phyloP scores from a whole-genome alignment of 2,888 invertebrate species.

The Brachypalpus laphriformis region DNA sequence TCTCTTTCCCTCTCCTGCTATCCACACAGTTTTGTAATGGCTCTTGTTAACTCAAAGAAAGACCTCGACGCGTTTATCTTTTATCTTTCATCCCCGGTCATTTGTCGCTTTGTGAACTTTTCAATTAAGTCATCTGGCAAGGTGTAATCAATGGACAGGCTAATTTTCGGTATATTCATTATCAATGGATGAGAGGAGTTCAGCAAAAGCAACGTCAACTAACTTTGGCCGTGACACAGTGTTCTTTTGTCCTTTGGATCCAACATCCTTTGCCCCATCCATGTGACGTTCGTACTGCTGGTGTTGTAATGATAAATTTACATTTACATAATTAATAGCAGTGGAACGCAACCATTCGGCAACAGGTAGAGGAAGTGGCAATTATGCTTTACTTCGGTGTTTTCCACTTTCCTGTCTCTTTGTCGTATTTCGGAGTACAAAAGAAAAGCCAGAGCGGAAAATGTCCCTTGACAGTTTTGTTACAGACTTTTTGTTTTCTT shows the following conservation, averaged over 20 bases:
- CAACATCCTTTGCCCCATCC: not conserved
- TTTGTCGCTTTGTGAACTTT: conserved; percentile 59
- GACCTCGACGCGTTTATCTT: conserved; percentile 30
- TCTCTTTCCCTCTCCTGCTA: not conserved
- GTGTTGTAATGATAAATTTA: conserved; percentile 56
- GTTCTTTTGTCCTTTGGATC: conserved; percentile 3
- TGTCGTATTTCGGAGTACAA: not conserved
- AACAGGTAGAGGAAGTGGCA: conserved; percentile 56
- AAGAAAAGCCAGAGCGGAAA: conserved; percentile 31
- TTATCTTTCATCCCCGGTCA: conserved; percentile 41
- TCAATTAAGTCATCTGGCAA: conserved; percentile 53
- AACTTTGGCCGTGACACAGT: conserved; percentile 17
- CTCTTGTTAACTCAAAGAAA: conserved; percentile 11
- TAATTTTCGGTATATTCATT: conserved; percentile 62
- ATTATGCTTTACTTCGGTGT: conserved; percentile 25
- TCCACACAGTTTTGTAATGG: not conserved
- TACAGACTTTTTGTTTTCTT: not conserved
- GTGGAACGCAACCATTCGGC: conserved; percentile 28
- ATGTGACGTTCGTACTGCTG: not conserved
- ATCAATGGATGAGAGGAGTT: conserved; percentile 33
- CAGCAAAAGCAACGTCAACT: not conserved
- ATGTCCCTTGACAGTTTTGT: conserved; percentile 35
- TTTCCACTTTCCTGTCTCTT: conserved; percentile 5
- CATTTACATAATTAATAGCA: conserved; percentile 64
- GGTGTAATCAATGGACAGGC: conserved; percentile 53